Evolutionary conservation across 1,140 invertebrate genomes (phyloP).

Genomic region (Eriosoma lanigerum): DNA sequence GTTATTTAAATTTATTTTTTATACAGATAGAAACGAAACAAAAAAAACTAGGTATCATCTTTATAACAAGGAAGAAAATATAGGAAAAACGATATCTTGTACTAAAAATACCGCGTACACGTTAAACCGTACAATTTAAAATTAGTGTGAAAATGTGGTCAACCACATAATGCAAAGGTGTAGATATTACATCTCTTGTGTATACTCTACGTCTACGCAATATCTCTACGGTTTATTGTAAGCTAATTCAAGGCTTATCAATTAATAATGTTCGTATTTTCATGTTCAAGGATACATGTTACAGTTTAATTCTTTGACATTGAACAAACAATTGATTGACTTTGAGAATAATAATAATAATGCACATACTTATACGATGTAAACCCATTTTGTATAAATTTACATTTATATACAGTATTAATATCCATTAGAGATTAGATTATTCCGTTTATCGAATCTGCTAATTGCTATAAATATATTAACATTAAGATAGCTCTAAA

Average conservation of each 20-base stretch:
- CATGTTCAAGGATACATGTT: conserved; percentile 2
- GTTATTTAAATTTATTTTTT: neutral
- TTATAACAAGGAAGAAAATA: no score
- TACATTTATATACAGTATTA: no score
- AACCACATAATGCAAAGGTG: neutral
- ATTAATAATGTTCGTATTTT: conserved; percentile 23
- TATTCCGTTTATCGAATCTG: no score
- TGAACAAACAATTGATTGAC: neutral
- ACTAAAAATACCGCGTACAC: neutral
- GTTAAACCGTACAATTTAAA: neutral
- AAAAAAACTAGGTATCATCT: neutral
- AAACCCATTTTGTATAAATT: no score
- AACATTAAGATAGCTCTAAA: no score
- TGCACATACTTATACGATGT: no score
- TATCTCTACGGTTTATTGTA: neutral
- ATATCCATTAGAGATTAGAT: no score
- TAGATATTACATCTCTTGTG: neutral
- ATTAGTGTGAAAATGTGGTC: conserved; percentile 6
- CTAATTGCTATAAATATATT: no score
- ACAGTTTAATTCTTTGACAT: neutral
- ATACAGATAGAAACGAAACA: neutral
- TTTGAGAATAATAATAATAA: no score
- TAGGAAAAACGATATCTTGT: neutral
- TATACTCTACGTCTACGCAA: neutral
- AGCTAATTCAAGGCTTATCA: conserved; percentile 10